Base-by-base conservation (phyloP, 2,888 invertebrate genomes). In the Euplagia quadripunctaria region DNA sequence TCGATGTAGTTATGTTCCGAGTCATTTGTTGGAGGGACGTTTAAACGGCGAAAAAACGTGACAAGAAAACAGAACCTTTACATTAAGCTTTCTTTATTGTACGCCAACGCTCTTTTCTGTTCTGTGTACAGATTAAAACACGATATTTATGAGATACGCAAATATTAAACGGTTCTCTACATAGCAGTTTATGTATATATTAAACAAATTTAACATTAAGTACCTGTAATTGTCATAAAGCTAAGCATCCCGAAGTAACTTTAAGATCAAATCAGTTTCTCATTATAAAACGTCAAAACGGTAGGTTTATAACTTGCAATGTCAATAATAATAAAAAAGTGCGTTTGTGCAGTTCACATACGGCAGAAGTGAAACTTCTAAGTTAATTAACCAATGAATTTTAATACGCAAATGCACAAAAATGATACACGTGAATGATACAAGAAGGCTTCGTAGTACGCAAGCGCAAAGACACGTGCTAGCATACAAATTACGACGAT, bases 21-120 rank as follows among this genome's bases (percentile, higher is more conserved):
- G 86, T 91, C 92, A 92, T 93, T 93, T 93, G 93, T 92, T 90
- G 87, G 88, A 88, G 89, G 91, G 91, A 92, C 90, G 90, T 91
- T 93, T 93, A 93, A 94, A 93, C 89, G 90, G 84, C 91, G 91
- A 90, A 93, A 92, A 94, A 93, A 94, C 94, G 94, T 94, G 94
- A 94, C 94, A 88, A 92, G 94, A 94, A 94, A 93, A 92, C 92
- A 89, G 88, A 94, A 91, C 83, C 82, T 87, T 87, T 89, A 92
- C 92, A 93, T 92, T 93, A 90, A 90, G 90, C 82, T 90, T 92
- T 89, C 91, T 93, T 92, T 93, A 94, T 92, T 92, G 91, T 90
- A 84, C 88, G 88, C 87, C 86, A 85, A 86, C 88, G 89, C 83
- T 85, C 82, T 88, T 84, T 90, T 92, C 91, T 91, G 91, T 90